A percentile compares a stretch with the other conserved stretches of the same genome.
phyloP scores from a whole-genome alignment of 2,797 vertebrate species.

The Clangula hyemalis region DNA sequence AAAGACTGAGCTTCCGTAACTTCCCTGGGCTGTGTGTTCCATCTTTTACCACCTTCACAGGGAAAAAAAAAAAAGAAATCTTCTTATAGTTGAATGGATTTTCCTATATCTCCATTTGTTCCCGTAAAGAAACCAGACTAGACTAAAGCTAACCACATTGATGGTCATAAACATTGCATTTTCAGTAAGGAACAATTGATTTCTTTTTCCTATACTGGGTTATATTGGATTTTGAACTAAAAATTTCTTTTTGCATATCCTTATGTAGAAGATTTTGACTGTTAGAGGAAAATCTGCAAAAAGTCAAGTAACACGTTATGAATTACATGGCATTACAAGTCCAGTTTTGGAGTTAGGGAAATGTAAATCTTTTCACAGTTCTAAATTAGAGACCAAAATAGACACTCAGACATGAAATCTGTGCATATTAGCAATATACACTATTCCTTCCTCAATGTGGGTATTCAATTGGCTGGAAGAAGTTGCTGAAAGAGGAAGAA shows the following conservation, averaged over 20 bases:
- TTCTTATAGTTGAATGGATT: not conserved
- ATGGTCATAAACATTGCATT: not conserved
- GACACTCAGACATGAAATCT: not conserved
- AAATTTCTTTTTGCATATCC: not conserved
- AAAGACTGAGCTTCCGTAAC: not conserved
- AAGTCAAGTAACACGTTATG: not conserved
- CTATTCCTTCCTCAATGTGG: not conserved
- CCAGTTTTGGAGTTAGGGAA: not conserved
- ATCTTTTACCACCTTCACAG: not conserved
- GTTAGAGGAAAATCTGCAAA: not conserved
- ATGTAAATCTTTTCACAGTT: not conserved
- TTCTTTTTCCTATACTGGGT: not conserved
- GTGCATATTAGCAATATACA: not conserved
- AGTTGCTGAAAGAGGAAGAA: slow-evolving; percentile 46
- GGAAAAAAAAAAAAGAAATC: not conserved
- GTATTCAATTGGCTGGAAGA: slow-evolving; percentile 26
- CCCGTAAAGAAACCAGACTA: not conserved
- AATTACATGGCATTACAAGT: not conserved
- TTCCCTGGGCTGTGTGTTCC: not conserved
- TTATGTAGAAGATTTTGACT: not conserved
- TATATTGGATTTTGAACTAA: not conserved
- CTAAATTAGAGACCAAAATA: not conserved
- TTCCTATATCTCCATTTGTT: not conserved
- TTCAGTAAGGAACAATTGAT: not conserved
- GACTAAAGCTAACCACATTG: not conserved